Conservation (phyloP, 2,797 vertebrate genomes). For the Gymnothorax javanicus region DNA sequence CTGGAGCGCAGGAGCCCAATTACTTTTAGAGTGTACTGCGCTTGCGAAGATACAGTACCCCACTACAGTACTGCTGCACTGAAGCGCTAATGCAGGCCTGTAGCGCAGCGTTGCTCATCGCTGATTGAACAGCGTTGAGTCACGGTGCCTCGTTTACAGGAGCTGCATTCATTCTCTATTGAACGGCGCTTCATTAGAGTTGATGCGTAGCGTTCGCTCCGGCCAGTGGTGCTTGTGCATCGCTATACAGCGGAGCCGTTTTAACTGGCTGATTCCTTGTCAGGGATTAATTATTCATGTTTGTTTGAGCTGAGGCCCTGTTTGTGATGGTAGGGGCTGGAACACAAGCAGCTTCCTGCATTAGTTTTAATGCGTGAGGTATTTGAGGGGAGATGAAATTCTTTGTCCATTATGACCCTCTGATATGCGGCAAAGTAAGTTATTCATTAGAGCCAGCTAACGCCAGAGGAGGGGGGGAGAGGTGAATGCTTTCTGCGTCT, state of each 20-base stretch:
- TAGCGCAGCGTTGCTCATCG: too few species aligned
- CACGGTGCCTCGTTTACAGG: background rate
- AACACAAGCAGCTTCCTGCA: background rate
- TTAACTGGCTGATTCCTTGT: background rate
- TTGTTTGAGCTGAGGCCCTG: background rate
- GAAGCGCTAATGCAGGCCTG: background rate
- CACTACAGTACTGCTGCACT: background rate
- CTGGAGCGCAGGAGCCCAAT: background rate
- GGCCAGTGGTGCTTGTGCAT: background rate
- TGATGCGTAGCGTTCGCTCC: too few species aligned
- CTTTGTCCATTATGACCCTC: background rate
- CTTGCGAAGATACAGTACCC: background rate
- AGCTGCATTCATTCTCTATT: background rate
- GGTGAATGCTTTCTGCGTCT: background rate
- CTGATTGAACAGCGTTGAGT: background rate
- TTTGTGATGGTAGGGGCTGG: background rate
- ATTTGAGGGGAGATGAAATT: background rate
- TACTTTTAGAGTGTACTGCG: background rate
- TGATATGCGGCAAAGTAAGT: conserved; percentile 12
- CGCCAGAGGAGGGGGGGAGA: background rate
- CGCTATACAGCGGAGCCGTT: background rate
- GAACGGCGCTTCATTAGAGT: background rate
- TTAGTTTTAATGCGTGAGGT: conserved; percentile 13
- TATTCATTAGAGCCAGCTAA: background rate
- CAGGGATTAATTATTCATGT: background rate